These are phyloP conservation scores for Drosophila nannoptera DNA, from an alignment of 1,140 invertebrate genomes.

Conservation along the genomic window DNA sequence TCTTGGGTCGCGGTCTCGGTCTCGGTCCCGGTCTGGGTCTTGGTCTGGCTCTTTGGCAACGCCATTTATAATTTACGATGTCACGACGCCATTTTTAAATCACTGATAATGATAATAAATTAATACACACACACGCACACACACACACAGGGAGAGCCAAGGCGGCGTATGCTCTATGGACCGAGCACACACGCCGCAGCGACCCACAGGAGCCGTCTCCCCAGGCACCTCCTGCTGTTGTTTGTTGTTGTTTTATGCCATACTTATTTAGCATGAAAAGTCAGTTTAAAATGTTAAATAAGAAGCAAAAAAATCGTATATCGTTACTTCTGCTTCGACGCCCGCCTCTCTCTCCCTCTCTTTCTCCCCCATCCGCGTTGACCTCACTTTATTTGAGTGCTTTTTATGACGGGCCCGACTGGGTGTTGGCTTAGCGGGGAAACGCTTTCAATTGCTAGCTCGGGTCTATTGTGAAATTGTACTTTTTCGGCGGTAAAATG, in stretches of 20 bases:
- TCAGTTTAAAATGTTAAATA: conserved; percentile 68
- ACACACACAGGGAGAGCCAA: not conserved
- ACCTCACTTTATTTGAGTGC: conserved; percentile 54
- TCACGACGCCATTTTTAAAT: conserved; percentile 76
- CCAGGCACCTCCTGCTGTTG: not conserved
- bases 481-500: conserved; percentile 47
- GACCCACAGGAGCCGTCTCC: not conserved
- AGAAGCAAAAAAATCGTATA: conserved; percentile 33
- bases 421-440: not conserved
- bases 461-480: conserved; percentile 42
- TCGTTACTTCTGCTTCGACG: conserved; percentile 12
- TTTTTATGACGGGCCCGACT: conserved; percentile 49
- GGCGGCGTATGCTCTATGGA: not conserved
- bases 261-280: conserved; percentile 78
- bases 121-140: conserved; percentile 48
- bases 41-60: conserved; percentile 20
- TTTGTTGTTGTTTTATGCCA: conserved; percentile 37
- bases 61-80: conserved; percentile 74
- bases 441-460: conserved; percentile 26
- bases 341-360: conserved; percentile 5
- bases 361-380: conserved; percentile 9
- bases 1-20: too few relatives aligned
- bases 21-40: conserved; percentile 24
- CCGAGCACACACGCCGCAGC: not conserved
- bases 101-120: conserved; percentile 78